These are phyloP conservation scores for Papilio aristodemus DNA, from an alignment of 1,140 invertebrate genomes.

Conservation along the genomic window DNA sequence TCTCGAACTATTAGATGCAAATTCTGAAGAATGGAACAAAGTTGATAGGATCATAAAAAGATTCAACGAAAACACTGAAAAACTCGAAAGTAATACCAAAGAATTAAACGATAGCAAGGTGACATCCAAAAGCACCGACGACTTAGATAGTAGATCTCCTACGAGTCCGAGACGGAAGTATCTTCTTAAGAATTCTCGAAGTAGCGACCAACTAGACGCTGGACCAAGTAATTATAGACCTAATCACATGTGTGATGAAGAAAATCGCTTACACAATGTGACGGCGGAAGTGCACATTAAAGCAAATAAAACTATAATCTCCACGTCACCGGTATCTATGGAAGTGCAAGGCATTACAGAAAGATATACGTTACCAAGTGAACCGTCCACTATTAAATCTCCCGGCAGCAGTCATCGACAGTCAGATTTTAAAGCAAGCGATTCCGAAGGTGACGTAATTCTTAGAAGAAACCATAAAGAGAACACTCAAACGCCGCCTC, in stretches of 20 bases:
- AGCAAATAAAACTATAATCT: conserved; percentile 65
- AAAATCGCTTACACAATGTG: conserved; percentile 61
- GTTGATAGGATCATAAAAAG: conserved; percentile 63
- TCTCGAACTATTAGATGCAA: conserved; percentile 82
- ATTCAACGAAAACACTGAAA: conserved; percentile 67
- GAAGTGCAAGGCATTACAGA: conserved; percentile 58
- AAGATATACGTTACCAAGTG: conserved; percentile 57
- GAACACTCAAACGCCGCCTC: conserved; percentile 44
- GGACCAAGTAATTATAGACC: conserved; percentile 60
- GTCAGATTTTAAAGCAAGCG: conserved; percentile 51
- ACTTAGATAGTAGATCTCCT: conserved; percentile 60
- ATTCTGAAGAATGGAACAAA: conserved; percentile 72
- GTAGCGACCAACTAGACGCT: conserved; percentile 68
- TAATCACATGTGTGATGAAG: conserved; percentile 46
- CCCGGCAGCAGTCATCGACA: conserved; percentile 55
- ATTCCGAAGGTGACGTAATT: conserved; percentile 48
- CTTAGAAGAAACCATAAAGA: conserved; percentile 44
- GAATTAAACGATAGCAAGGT: conserved; percentile 64
- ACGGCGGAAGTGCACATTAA: conserved; percentile 77
- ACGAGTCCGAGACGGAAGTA: conserved; percentile 57
- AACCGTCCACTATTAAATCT: conserved; percentile 58
- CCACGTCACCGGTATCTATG: conserved; percentile 62
- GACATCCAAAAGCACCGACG: conserved; percentile 74
- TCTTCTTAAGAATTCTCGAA: conserved; percentile 69
- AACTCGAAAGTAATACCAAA: conserved; percentile 67